Evolutionary conservation across 2,113 vertebrate genomes (phyloP).

Genomic region (Pedetes capensis): DNA sequence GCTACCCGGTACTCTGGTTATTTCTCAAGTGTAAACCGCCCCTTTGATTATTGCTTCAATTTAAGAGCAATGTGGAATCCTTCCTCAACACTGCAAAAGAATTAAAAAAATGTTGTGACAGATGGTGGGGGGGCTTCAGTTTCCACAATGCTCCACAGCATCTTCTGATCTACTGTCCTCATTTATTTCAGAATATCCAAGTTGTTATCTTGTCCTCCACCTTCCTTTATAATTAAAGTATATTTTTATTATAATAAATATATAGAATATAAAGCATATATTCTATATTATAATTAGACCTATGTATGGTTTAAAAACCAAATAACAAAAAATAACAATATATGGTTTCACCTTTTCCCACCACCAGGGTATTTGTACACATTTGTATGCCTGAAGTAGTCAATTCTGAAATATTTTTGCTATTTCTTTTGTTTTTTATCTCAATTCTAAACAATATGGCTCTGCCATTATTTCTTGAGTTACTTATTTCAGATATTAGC

Average conservation of each 20-base stretch:
- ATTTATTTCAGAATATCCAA: not conserved
- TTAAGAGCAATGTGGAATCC: constrained; percentile 1
- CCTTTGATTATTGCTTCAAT: not conserved
- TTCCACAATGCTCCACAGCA: not conserved
- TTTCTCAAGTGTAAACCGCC: not conserved
- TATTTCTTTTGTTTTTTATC: constrained; percentile 34
- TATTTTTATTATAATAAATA: constrained; percentile 14
- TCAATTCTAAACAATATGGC: not conserved
- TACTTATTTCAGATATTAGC: constrained; percentile 17
- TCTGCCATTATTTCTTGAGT: constrained; percentile 5
- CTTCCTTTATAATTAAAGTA: not conserved
- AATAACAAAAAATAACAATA: not conserved
- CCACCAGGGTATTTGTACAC: not conserved
- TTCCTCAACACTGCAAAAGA: not conserved
- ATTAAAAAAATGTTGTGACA: not conserved
- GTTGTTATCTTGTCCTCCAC: not conserved
- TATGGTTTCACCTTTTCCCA: not conserved
- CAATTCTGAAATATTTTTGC: constrained; percentile 10
- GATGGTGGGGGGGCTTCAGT: not conserved
- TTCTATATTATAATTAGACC: not conserved
- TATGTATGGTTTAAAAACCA: not conserved
- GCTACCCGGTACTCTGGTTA: not conserved
- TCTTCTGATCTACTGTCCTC: constrained; percentile 6
- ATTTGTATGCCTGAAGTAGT: not conserved
- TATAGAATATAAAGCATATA: not conserved